A percentile compares a stretch with the other conserved stretches of the same genome.
These are phyloP conservation scores for Eupithecia inturbata DNA, from an alignment of 2,888 invertebrate species.

Conservation along the genomic window DNA sequence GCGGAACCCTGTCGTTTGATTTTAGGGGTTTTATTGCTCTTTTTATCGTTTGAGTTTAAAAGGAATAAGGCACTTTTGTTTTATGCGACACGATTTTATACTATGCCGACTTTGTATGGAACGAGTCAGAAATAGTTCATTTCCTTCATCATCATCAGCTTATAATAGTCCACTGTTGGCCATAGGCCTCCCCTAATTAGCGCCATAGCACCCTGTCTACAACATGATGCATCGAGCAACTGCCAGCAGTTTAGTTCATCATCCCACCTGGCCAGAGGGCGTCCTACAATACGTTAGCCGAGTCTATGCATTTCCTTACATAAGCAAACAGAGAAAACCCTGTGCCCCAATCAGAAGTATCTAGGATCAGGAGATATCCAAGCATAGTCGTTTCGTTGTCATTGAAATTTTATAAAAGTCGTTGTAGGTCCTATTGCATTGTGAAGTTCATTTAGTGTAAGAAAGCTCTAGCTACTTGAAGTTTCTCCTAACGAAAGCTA, in stretches of 20 bases:
- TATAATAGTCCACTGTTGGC: neutral
- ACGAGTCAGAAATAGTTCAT: neutral
- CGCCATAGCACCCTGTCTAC: neutral
- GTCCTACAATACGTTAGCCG: no score
- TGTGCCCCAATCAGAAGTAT: neutral
- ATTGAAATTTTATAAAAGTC: neutral
- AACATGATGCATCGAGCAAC: no score
- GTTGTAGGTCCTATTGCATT: neutral
- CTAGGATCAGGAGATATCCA: neutral
- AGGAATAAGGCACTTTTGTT: neutral
- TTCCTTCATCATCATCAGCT: neutral
- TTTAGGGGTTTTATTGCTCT: conserved; percentile 25
- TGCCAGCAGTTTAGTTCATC: no score
- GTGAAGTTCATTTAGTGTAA: neutral
- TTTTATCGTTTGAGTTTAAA: conserved; percentile 18
- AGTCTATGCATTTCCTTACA: neutral
- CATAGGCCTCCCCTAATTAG: neutral
- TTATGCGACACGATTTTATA: conserved; percentile 1
- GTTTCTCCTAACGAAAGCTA: neutral
- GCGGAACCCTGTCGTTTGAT: conserved; percentile 29
- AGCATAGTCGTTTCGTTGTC: neutral
- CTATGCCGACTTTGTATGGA: neutral
- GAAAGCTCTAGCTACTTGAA: neutral
- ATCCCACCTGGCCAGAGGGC: no score
- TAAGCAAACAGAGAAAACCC: neutral